These are phyloP conservation scores for Dryobota labecula DNA, from an alignment of 2,888 invertebrate species.

Conservation along the genomic window DNA sequence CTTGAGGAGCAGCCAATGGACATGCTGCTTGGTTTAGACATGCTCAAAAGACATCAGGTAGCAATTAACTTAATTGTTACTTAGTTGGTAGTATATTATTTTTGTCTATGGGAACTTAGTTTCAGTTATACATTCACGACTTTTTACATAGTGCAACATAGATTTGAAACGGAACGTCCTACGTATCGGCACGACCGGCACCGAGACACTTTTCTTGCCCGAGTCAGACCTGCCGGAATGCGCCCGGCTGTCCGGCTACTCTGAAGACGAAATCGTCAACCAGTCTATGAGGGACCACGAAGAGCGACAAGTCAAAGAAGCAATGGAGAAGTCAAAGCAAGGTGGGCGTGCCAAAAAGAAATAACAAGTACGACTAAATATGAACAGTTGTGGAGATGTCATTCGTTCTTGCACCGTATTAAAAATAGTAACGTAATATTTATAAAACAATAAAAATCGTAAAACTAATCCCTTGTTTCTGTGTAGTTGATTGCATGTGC, in stretches of 20 bases:
- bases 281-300: conserved; percentile 90
- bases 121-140: conserved; percentile 11
- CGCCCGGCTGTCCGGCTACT: conserved; percentile 93
- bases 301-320: conserved; percentile 93
- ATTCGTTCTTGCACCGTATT: conserved; percentile 57
- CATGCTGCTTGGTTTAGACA: conserved; percentile 98
- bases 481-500: conserved; percentile 64
- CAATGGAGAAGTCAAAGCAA: conserved; percentile 93
- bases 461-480: conserved; percentile 70
- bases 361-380: conserved; percentile 63
- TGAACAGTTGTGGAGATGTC: conserved; percentile 62
- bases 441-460: conserved; percentile 77
- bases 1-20: conserved; percentile 99
- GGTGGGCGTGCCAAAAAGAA: conserved; percentile 86
- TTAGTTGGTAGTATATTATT: neutral
- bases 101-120: neutral
- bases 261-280: conserved; percentile 91
- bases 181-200: conserved; percentile 98
- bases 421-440: conserved; percentile 70
- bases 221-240: conserved; percentile 93
- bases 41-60: conserved; percentile 99
- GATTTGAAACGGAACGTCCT: conserved; percentile 97
- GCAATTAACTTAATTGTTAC: neutral
- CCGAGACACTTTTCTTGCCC: conserved; percentile 96
- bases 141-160: conserved; percentile 93